Percentiles rank a stretch among this genome's conserved stretches.
Conservation (phyloP, 2,888 invertebrate species). For the Autographa pulchrina region DNA sequence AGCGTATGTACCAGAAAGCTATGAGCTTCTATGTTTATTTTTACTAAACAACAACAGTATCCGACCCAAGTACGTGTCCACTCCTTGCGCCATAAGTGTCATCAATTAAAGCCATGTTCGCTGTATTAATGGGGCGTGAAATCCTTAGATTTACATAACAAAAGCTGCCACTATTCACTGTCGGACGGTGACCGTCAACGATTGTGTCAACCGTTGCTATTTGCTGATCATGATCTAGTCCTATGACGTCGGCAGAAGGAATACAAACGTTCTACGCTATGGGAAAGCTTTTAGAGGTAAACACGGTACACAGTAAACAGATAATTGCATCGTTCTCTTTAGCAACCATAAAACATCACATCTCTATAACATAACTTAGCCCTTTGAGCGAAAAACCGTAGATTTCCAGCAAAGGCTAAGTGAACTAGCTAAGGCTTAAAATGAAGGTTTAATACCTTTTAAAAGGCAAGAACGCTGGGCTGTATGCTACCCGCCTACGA, state of each 20-base stretch:
- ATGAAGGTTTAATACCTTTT: neutral
- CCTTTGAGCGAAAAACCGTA: too few species aligned
- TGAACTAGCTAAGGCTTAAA: neutral
- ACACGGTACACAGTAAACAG: neutral
- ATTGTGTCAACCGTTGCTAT: conserved; percentile 37
- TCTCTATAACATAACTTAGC: neutral
- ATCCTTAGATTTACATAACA: conserved; percentile 78
- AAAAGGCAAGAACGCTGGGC: conserved; percentile 15
- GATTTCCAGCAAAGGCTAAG: neutral
- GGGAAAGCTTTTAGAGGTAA: neutral
- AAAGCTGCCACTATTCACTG: conserved; percentile 58
- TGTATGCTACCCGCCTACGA: conserved; percentile 26
- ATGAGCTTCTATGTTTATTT: neutral
- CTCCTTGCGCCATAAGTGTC: conserved; percentile 33
- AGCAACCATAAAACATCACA: neutral
- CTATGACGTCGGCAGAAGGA: conserved; percentile 8
- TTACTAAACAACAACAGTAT: neutral
- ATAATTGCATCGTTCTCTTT: neutral
- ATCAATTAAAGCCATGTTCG: conserved; percentile 71
- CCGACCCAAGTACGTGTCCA: neutral
- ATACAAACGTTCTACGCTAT: neutral
- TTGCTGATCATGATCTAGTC: conserved; percentile 27
- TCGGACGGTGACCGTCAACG: conserved; percentile 39
- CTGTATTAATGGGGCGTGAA: conserved; percentile 73
- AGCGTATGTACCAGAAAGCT: too few species aligned